These are phyloP conservation scores for Chrysoperla carnea DNA, from an alignment of 1,140 invertebrate genomes.

Conservation along the genomic window DNA sequence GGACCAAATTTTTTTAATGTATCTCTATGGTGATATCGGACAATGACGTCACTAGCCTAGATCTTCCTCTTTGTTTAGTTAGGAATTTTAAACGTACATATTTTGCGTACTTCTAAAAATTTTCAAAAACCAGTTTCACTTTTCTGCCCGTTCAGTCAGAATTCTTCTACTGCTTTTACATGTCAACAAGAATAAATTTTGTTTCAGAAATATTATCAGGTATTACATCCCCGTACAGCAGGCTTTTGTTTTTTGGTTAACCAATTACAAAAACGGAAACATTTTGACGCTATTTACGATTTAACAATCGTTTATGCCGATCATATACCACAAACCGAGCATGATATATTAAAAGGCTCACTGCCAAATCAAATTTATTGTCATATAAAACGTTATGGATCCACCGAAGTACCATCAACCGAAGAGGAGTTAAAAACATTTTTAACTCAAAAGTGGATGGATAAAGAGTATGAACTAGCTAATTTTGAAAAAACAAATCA, in stretches of 20 bases:
- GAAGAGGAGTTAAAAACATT: constrained; percentile 39
- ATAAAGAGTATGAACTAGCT: constrained; percentile 44
- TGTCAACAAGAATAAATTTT: neutral
- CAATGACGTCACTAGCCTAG: too few relatives aligned
- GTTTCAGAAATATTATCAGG: constrained; percentile 42
- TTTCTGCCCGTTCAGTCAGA: too few relatives aligned
- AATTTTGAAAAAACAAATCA: constrained; percentile 35
- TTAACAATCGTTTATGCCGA: constrained; percentile 59
- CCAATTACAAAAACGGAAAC: constrained; percentile 41
- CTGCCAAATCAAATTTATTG: constrained; percentile 59
- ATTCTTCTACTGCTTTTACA: neutral
- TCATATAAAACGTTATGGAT: constrained; percentile 47
- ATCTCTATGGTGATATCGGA: too few relatives aligned
- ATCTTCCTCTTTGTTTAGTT: too few relatives aligned
- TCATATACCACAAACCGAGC: constrained; percentile 45
- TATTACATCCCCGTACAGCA: constrained; percentile 71
- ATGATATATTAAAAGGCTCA: constrained; percentile 41
- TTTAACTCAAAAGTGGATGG: constrained; percentile 49
- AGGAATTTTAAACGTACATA: too few relatives aligned
- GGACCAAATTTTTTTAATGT: neutral
- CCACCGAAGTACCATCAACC: constrained; percentile 33
- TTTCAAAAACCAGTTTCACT: too few relatives aligned
- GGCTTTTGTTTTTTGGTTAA: constrained; percentile 58
- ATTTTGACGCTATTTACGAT: constrained; percentile 59
- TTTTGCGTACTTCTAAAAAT: too few relatives aligned